These are phyloP conservation scores for Ctenoplectra terminalis DNA, from an alignment of 1,140 invertebrate genomes.

Conservation along the genomic window DNA sequence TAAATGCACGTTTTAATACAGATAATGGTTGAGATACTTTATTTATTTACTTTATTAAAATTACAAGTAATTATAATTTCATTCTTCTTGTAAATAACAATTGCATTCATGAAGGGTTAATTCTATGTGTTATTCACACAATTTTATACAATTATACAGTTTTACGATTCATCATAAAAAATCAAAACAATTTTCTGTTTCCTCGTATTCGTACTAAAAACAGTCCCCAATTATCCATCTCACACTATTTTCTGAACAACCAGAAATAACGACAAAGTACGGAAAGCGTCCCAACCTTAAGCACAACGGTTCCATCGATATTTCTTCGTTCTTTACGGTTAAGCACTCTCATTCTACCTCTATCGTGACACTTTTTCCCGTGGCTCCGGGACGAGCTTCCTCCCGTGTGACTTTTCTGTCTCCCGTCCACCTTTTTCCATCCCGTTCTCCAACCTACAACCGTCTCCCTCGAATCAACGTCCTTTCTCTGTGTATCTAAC, in stretches of 20 bases:
- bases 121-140: too few species aligned
- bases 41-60: too few species aligned
- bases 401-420: slow-evolving; percentile 42
- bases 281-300: neutral
- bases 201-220: too few species aligned
- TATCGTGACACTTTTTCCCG: slow-evolving; percentile 16
- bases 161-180: too few species aligned
- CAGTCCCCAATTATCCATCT: too few species aligned
- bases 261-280: neutral
- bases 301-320: neutral
- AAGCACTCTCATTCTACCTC: neutral
- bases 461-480: neutral
- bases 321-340: neutral
- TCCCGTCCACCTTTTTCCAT: slow-evolving; percentile 8
- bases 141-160: too few species aligned
- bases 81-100: too few species aligned
- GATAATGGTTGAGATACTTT: too few species aligned
- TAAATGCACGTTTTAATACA: too few species aligned
- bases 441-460: neutral
- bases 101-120: too few species aligned
- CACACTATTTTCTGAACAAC: neutral
- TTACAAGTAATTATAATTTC: too few species aligned
- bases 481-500: neutral
- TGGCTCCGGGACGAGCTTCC: slow-evolving; percentile 27
- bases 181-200: too few species aligned